These are phyloP conservation scores for Xanthia togata DNA, from an alignment of 2,888 invertebrate genomes.

Conservation along the genomic window DNA sequence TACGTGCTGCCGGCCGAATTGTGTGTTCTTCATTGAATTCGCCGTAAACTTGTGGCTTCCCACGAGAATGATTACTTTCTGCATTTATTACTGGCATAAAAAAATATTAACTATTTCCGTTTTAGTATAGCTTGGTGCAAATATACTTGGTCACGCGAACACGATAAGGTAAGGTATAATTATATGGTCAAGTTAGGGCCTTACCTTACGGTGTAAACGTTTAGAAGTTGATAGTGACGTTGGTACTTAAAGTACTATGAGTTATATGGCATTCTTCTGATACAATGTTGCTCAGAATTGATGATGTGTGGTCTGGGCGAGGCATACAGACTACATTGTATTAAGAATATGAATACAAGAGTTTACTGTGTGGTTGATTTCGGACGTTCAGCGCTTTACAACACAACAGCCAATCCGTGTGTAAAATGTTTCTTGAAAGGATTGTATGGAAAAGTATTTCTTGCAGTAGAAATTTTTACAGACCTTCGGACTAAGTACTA, in stretches of 20 bases:
- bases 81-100: constrained; percentile 67
- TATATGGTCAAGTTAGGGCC: constrained; percentile 52
- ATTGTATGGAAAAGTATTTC: constrained; percentile 14
- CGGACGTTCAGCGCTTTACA: constrained; percentile 29
- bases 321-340: constrained; percentile 53
- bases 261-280: constrained; percentile 30
- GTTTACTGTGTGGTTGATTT: constrained; percentile 42
- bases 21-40: constrained; percentile 55
- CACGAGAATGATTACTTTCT: constrained; percentile 73
- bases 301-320: constrained; percentile 51
- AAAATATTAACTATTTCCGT: constrained; percentile 74
- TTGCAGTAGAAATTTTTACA: neutral
- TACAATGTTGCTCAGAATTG: constrained; percentile 52
- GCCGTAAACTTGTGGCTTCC: constrained; percentile 63
- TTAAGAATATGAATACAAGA: constrained; percentile 34
- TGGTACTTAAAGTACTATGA: constrained; percentile 12
- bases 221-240: constrained; percentile 21
- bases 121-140: constrained; percentile 60
- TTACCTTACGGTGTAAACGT: constrained; percentile 8
- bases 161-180: constrained; percentile 57
- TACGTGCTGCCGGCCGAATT: constrained; percentile 46
- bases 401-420: constrained; percentile 21
- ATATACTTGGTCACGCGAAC: constrained; percentile 71
- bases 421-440: constrained; percentile 17
- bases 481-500: neutral